phyloP scores from a whole-genome alignment of 2,888 invertebrate species.

The Piscicola geometra region DNA sequence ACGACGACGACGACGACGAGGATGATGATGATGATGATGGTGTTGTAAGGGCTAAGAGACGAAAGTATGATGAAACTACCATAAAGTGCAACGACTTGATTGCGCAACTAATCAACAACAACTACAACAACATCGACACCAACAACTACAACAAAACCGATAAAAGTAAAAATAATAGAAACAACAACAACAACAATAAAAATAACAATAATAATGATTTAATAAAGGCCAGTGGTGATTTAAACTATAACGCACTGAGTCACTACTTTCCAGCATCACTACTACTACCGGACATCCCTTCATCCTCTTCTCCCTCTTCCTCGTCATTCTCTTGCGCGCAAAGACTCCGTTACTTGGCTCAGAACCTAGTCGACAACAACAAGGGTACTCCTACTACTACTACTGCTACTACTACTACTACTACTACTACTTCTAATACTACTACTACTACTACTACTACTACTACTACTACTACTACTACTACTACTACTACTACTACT shows the following conservation, averaged over 20 bases:
- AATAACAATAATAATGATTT: neutral
- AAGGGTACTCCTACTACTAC: no score
- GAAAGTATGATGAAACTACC: neutral
- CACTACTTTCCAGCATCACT: neutral
- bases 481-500: no score
- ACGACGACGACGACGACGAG: neutral
- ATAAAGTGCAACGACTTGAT: neutral
- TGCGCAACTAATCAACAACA: slow-evolving; percentile 6
- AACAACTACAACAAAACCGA: neutral
- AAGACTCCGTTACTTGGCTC: neutral
- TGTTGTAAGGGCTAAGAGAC: neutral
- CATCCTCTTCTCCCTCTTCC: neutral
- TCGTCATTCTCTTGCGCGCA: slow-evolving; percentile 13
- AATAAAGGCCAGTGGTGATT: no score
- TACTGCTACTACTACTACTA: no score
- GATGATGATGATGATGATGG: neutral
- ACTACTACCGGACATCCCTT: neutral
- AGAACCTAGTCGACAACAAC: no score
- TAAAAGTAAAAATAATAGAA: neutral
- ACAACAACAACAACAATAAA: neutral
- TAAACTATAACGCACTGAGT: no score
- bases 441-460: no score
- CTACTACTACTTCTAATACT: no score
- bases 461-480: no score
- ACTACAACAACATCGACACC: neutral